Evolutionary conservation across 2,113 vertebrate species (phyloP).

Genomic region (Seriola rivoliana): DNA sequence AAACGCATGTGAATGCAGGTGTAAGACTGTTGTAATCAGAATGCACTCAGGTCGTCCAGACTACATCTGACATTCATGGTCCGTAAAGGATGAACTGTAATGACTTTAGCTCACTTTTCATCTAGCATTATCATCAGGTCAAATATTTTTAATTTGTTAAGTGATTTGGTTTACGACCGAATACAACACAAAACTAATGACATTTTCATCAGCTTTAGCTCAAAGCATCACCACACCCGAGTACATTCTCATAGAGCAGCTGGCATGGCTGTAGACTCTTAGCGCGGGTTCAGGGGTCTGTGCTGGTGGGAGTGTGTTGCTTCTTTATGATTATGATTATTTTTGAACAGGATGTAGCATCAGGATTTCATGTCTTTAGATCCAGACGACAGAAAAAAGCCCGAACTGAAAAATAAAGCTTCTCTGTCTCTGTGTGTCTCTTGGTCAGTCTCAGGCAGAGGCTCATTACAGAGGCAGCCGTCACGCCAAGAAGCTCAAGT

Average conservation of each 20-base stretch:
- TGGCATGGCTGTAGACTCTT: too few species aligned
- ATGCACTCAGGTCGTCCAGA: neutral
- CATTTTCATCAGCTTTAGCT: too few species aligned
- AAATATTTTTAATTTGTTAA: too few species aligned
- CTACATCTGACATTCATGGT: neutral
- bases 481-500: constrained; percentile 99
- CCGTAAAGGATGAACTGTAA: neutral
- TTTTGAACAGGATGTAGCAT: too few species aligned
- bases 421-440: neutral
- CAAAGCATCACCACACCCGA: too few species aligned
- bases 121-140: too few species aligned
- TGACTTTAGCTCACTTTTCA: neutral
- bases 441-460: constrained; percentile 89
- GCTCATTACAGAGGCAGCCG: constrained; percentile 99
- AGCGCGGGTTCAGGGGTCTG: too few species aligned
- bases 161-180: too few species aligned
- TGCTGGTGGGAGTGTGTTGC: too few species aligned
- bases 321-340: too few species aligned
- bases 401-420: neutral
- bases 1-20: neutral
- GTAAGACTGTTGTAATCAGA: neutral
- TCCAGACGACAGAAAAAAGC: neutral
- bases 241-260: too few species aligned
- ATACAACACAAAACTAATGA: too few species aligned
- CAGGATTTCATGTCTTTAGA: neutral